Base-by-base conservation (phyloP, 2,888 invertebrate genomes). In the Dimorphilus gyrociliatus region DNA sequence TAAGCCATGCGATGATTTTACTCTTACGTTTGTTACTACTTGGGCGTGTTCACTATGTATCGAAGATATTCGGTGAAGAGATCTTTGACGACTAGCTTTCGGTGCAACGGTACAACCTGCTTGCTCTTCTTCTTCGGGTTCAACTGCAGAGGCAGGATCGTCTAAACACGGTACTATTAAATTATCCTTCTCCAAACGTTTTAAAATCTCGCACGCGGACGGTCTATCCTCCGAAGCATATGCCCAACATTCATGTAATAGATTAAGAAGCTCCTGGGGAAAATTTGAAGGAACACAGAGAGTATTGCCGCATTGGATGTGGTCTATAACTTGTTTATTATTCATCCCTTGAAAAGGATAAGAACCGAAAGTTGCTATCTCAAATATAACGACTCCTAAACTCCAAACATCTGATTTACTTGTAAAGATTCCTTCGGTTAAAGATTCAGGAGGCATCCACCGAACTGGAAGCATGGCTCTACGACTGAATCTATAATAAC, bases 371-470 rank as follows among this genome's bases (percentile, higher is more conserved):
- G 86, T 82, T 34, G 84, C 75, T 33, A 86, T 79, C 44, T 65
- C 67, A 55, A 78, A 86, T 2, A 86, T 67, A 15, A 85, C 67
- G 24, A 86, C 78, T 4, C 84, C 86, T 54, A 75, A 84, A 19
- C 81, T 77, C 85, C 85, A 88, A 12, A 86, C 75, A 61, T 88
- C 86, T 0, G 84, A 81, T 21, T 77, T 74, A 14, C 80, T 72
- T 1, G 81, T 80, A 60, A 84, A 86, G 32, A 81, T 69, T 8
- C 85, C 85, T 16, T 78, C 67, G 3, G 72, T 74, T 12, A 86
- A 65, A 44, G 79, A 78, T 64, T 86, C 86, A 0, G 85, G 85
- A 1, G 85, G 76, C 85, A 86, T 85, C 85, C 86, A 86, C 37
- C 84, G 69, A 6, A 85, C 81, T 0, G 84, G 84, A 42, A 84